Base-by-base conservation (phyloP, 2,888 invertebrate genomes). In the Drosophila planitibia region DNA sequence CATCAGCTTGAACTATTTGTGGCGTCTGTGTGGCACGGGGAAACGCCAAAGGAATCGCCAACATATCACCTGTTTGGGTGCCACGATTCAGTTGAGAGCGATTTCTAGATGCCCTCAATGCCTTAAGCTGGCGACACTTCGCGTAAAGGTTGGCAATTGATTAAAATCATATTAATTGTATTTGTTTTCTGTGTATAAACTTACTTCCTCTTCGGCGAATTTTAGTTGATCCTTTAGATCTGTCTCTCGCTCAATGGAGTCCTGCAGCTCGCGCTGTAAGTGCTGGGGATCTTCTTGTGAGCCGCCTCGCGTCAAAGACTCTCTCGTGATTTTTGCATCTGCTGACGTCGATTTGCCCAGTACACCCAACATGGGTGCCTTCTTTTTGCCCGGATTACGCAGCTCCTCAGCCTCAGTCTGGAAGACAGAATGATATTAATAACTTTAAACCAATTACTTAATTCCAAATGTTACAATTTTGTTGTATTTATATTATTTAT, bases 141-240 rank as follows among this genome's bases (percentile, higher is more conserved):
- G 53, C 53, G 41, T 72, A 22, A 68, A 70, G 53, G 68, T 72
- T 72, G 49, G 33, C 64, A 75, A 74, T 54, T 62, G 32, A 74
- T 82, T 78, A 74, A 47, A 16, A 63, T 68, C 25, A 51, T 22
- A 33, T 25, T 1, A 47, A 1, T 49, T 28, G 33, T 37, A n/a
- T 2, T 30, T 39, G 41, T 7, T 62, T 58, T 35, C 35, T 19
- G n/a, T 12, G 9, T 14, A 0, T 19, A 6, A 3, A 54, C 89
- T 89, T 84, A 97, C 97, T 96, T 99, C 98, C 94, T 98, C 98
- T 93, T 99, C 98, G 19, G 98, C 96, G 93, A 98, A 98, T 79
- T 96, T 96, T 16, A 99, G 94, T 92, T 99, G 99, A 93, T 99
- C 99, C 64, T 97, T 95, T 22, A 99, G 94, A 94, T 99, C 99